Conservation (phyloP, 2,797 vertebrate species). For the Schizothorax lantsangensis region DNA sequence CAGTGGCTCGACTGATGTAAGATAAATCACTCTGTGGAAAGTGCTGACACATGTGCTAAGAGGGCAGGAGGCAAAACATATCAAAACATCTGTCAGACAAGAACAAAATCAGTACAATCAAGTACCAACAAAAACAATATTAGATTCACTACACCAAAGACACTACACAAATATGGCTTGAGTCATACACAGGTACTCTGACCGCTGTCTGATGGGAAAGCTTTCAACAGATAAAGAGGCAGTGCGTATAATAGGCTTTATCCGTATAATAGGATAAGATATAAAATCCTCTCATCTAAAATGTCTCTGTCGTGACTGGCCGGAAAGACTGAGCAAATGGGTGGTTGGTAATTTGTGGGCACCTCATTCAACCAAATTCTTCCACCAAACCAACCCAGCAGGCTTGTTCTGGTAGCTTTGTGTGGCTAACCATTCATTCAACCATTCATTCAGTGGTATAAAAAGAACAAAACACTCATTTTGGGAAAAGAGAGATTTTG, state of each 20-base stretch:
- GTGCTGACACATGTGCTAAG: not conserved
- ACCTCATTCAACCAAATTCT: not conserved
- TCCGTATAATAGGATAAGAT: not conserved
- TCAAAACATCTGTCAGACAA: not conserved
- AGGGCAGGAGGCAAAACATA: not conserved
- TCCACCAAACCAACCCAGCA: not conserved
- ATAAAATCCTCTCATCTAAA: constrained; percentile 1
- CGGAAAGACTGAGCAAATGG: not conserved
- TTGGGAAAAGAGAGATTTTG: not conserved
- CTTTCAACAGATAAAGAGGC: not conserved
- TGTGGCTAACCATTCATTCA: not conserved
- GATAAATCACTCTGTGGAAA: constrained; percentile 1
- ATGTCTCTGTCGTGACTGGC: not conserved
- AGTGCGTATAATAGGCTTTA: not conserved
- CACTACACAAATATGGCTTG: not conserved
- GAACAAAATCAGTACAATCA: not conserved
- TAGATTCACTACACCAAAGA: not conserved
- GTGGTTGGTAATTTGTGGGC: not conserved
- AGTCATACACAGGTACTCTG: not conserved
- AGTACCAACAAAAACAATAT: not conserved
- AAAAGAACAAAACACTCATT: not conserved
- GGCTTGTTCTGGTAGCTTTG: not conserved
- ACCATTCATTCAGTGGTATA: not conserved
- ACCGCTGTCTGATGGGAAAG: not conserved
- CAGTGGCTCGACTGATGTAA: not conserved